Base-by-base conservation (phyloP, 2,888 invertebrate species). In the Drosophila lacicola region DNA sequence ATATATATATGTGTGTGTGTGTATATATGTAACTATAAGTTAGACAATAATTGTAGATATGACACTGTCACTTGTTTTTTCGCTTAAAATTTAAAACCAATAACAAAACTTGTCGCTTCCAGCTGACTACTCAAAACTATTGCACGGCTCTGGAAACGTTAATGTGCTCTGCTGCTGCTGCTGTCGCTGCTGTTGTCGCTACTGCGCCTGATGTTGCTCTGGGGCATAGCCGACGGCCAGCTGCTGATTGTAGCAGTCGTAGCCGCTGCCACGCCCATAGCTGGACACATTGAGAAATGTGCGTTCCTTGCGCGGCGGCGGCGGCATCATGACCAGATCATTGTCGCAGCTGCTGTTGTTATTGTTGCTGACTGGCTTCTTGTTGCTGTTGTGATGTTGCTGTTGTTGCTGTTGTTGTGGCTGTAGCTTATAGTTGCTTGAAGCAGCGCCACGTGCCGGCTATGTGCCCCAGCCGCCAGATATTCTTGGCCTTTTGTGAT, bases 401-500 rank as follows among this genome's bases (percentile, higher is more conserved):
- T 82, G 78, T 37, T 87, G 64, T 33, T 50, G 50, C 4, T 87
- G 74, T 29, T 70, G 74, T 33, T 75, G 67, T 55, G 46, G 58
- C 39, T 65, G 74, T 54, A 60, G 74, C 74, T 75, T 83, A 37
- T 50, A 74, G 69, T 63, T 66, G 63, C 54, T 69, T 61, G 46
- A 39, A 61, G 72, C 70, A 67, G 62, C 55, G 57, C 70, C 88
- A 86, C 90, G 89, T 82, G 88, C 84, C 84, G 92, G 95, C 96
- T 97, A 97, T 95, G 97, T 96, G 93, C 96, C 95, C 98, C 98
- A 98, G 72, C 96, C 96, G 92, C 98, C 98, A 61, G 95, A 94
- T 91, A 98, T 95, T 93, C 98, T 95, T 90, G 97, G 95, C 92
- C 98, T 95, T 93, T 98, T 98, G 93, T 96, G 91, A 82, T 91